Percentiles rank a stretch among this genome's conserved stretches.
Evolutionary conservation across 2,888 invertebrate species (phyloP).

Genomic region (Drosophila engyochracea): DNA sequence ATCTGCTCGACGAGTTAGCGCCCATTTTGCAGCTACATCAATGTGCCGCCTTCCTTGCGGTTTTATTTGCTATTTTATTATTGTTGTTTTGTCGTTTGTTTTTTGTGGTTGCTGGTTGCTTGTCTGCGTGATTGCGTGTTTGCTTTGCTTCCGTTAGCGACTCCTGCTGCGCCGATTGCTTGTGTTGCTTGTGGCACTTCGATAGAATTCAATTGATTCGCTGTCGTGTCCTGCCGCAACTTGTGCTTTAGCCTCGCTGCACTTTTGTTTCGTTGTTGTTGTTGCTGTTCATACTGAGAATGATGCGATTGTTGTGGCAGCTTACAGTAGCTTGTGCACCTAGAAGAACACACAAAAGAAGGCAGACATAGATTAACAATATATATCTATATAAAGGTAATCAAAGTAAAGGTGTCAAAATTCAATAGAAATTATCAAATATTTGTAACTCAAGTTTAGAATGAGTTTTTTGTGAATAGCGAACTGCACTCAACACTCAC

Average conservation of each 20-base stretch:
- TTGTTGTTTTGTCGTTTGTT: neutral
- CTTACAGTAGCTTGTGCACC: slow-evolving; percentile 19
- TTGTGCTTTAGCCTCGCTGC: slow-evolving; percentile 23
- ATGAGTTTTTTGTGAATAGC: neutral
- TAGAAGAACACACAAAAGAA: slow-evolving; percentile 18
- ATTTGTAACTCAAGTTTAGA: neutral
- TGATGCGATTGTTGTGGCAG: slow-evolving; percentile 10
- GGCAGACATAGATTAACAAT: too few species aligned
- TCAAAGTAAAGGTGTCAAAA: neutral
- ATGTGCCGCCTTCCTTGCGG: slow-evolving; percentile 46
- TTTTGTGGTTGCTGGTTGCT: slow-evolving; percentile 1
- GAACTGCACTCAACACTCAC: too few species aligned
- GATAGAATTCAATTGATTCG: slow-evolving; percentile 62
- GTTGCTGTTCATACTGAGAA: slow-evolving; percentile 1
- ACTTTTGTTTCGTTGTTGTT: slow-evolving; percentile 12
- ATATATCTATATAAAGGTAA: neutral
- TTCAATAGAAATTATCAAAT: neutral
- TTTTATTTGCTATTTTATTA: slow-evolving; percentile 36
- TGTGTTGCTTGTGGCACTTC: slow-evolving; percentile 42
- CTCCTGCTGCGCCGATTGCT: neutral
- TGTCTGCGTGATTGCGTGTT: slow-evolving; percentile 17
- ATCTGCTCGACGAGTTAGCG: slow-evolving; percentile 84
- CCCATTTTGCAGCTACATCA: slow-evolving; percentile 83
- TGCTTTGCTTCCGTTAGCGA: slow-evolving; percentile 1
- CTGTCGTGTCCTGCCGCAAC: slow-evolving; percentile 30